A percentile compares a stretch with the other conserved stretches of the same genome.
phyloP scores from a whole-genome alignment of 2,113 vertebrate genomes.

The Centropus unirufus region DNA sequence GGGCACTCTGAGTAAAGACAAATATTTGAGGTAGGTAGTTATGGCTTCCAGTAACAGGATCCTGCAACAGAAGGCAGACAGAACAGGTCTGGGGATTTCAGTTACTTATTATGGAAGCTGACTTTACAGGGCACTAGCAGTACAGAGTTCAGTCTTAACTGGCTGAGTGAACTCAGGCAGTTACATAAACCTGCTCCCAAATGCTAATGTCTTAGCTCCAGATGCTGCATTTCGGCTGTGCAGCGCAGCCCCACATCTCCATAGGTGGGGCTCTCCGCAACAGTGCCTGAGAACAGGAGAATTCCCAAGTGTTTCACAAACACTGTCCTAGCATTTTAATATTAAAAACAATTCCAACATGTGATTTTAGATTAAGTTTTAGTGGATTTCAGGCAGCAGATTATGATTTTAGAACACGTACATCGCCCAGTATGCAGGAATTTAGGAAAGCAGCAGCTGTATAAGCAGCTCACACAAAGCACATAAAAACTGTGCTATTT shows the following conservation, averaged over 20 bases:
- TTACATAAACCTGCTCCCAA: background rate
- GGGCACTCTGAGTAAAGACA: background rate
- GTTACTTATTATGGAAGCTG: background rate
- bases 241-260: background rate
- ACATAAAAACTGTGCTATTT: conserved; percentile 55
- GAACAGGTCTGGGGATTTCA: background rate
- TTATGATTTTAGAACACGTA: conserved; percentile 20
- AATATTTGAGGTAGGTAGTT: background rate
- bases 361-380: conserved; percentile 6
- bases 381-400: background rate
- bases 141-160: background rate
- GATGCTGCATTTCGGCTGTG: background rate
- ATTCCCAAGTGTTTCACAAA: background rate
- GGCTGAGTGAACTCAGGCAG: background rate
- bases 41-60: background rate
- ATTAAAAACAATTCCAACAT: background rate
- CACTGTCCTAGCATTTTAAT: background rate
- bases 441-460: conserved; percentile 61
- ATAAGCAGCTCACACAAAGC: conserved; percentile 64
- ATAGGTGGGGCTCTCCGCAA: background rate
- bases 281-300: accelerated
- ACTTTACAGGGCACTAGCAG: background rate
- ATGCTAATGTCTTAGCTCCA: background rate
- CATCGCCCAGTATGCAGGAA: background rate
- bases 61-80: background rate